Evolutionary conservation across 2,888 invertebrate genomes (phyloP).

Genomic region (Hirtodrosophila duncani): DNA sequence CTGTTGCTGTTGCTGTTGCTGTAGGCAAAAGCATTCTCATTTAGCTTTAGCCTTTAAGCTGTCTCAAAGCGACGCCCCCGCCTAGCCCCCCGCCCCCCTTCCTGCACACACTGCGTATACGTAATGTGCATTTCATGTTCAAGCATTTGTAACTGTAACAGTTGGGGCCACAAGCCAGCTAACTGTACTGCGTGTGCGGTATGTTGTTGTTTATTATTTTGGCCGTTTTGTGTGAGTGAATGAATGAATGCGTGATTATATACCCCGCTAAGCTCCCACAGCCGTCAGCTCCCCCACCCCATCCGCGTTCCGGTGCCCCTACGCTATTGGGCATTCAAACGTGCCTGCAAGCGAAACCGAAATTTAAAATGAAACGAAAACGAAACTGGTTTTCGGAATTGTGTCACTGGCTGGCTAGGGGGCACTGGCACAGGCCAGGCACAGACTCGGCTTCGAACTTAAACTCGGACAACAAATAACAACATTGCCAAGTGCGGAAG

Average conservation of each 20-base stretch:
- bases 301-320: background rate
- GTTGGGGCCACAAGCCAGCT: background rate
- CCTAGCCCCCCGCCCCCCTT: slow-evolving; percentile 13
- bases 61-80: too few relatives aligned
- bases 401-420: slow-evolving; percentile 57
- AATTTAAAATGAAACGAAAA: slow-evolving; percentile 36
- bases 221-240: too few relatives aligned
- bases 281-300: background rate
- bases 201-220: slow-evolving; percentile 7
- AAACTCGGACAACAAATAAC: slow-evolving; percentile 8
- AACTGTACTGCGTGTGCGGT: slow-evolving; percentile 23
- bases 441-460: slow-evolving; percentile 21
- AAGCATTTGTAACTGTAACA: background rate
- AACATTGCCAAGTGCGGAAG: slow-evolving; percentile 46
- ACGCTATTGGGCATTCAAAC: slow-evolving; percentile 28
- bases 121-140: slow-evolving; percentile 9
- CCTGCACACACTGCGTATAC: slow-evolving; percentile 17
- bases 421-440: slow-evolving; percentile 25
- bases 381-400: slow-evolving; percentile 64
- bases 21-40: slow-evolving; percentile 19
- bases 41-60: slow-evolving; percentile 49
- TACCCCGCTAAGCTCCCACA: slow-evolving; percentile 9
- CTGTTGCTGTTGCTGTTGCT: slow-evolving; percentile 1
- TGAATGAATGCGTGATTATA: slow-evolving; percentile 53
- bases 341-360: slow-evolving; percentile 40